Base-by-base conservation (phyloP, 2,113 vertebrate genomes). In the Uria aalge region DNA sequence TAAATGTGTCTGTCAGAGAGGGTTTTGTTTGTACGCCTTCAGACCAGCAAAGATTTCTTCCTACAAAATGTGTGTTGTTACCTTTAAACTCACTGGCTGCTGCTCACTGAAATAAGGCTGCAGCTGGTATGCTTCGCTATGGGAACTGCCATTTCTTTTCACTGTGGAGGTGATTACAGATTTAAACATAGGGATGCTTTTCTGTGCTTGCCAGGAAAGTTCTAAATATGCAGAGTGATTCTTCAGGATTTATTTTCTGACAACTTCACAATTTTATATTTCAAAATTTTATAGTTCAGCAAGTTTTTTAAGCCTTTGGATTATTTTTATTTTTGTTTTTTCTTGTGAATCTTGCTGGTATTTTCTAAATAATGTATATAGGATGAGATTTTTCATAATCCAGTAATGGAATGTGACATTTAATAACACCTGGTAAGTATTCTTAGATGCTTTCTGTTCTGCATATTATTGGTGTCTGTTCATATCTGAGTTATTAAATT, bases 131-230 rank as follows among this genome's bases (percentile, higher is more conserved):
- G 38, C 18, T 92, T 69, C 30, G 9, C 19, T 79, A 6, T 89
- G 93, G 93, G 85, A 97, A 69, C 94, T 88, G 85, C 67, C 41
- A 9, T 81, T 97, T 88, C 83, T 67, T 96, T 97, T 90, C 48
- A 50, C 88, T 94, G 82, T 15, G 14, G 76, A 94, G 81, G 80
- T 92, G 71, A 71, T 87, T 79, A 63, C 52, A 89, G 83, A 69
- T 71, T 86, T 79, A 86, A 68, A 78, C 29, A 56, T 68, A 62
- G n/a, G 43, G 56, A 29, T 76, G 56, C 22, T 63, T 50, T 83
- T 94, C 15, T 89, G 8, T 8, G 57, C 81, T 85, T 79, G 26
- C 66, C 13, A 16, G 95, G 92, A 96, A 96, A 96, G 76, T n/a
- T 94, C 81, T 55, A 69, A 90, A 77, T 83, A 48, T 29, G 76